Conservation (phyloP, 2,113 vertebrate species). For the Mobula birostris region DNA sequence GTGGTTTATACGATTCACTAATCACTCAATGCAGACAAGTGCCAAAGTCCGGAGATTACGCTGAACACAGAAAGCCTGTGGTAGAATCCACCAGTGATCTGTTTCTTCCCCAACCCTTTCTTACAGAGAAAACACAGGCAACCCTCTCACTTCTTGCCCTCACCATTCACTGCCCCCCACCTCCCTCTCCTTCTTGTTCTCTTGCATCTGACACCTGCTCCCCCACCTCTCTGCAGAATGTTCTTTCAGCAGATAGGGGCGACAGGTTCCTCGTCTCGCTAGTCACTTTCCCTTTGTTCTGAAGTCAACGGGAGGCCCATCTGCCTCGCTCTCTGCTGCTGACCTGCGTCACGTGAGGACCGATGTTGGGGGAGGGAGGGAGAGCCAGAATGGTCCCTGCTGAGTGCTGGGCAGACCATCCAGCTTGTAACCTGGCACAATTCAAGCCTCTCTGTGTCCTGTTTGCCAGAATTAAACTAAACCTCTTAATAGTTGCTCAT, state of each 20-base stretch:
- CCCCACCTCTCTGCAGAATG: neutral
- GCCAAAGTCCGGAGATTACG: conserved; percentile 18
- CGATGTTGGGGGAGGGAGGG: too few species aligned
- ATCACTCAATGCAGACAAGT: neutral
- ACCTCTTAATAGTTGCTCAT: neutral
- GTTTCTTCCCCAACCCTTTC: neutral
- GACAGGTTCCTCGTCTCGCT: neutral
- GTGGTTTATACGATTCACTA: neutral
- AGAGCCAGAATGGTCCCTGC: neutral
- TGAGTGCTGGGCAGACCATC: neutral
- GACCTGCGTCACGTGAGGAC: neutral
- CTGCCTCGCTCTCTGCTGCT: neutral
- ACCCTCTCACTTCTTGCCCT: too few species aligned
- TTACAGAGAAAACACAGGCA: too few species aligned
- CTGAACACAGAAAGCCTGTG: neutral
- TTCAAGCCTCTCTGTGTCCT: too few species aligned
- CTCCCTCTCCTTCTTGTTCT: neutral
- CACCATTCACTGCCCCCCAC: neutral
- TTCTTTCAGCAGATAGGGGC: neutral
- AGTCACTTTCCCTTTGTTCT: neutral
- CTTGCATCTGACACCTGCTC: neutral
- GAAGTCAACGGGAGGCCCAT: neutral
- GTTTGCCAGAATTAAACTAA: too few species aligned
- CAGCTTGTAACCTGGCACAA: neutral
- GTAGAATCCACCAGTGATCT: neutral